These are phyloP conservation scores for Gadopsis bispinosus DNA, from an alignment of 2,797 vertebrate genomes.

Conservation along the genomic window DNA sequence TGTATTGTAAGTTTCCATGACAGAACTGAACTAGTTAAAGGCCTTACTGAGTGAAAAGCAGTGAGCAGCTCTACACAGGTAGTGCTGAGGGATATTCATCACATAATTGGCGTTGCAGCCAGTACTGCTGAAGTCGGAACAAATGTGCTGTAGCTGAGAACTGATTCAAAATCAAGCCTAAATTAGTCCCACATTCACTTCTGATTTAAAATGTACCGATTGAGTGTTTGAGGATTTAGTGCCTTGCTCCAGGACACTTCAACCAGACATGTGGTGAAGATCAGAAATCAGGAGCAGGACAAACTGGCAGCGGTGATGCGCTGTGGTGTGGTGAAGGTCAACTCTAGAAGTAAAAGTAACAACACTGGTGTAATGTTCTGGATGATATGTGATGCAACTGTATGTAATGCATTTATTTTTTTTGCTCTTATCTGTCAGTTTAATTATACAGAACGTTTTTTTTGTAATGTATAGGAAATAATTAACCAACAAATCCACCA, in stretches of 20 bases:
- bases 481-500: neutral
- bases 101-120: neutral
- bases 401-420: neutral
- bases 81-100: neutral
- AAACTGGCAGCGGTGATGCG: neutral
- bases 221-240: neutral
- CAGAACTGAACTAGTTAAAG: slow-evolving; percentile 3
- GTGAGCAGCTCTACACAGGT: neutral
- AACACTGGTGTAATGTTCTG: neutral
- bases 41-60: neutral
- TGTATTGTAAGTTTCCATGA: slow-evolving; percentile 16
- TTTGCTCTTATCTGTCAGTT: neutral
- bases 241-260: neutral
- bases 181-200: neutral
- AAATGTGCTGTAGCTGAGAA: neutral
- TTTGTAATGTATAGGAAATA: neutral
- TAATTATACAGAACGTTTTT: neutral
- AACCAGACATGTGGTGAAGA: neutral
- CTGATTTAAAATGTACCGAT: too few species aligned
- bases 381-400: neutral
- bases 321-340: too few species aligned
- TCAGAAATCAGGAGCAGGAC: neutral
- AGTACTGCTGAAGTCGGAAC: neutral
- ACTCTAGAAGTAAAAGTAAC: neutral
- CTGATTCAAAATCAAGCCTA: neutral